These are phyloP conservation scores for Pluvialis apricaria DNA, from an alignment of 2,113 vertebrate genomes.

Conservation along the genomic window DNA sequence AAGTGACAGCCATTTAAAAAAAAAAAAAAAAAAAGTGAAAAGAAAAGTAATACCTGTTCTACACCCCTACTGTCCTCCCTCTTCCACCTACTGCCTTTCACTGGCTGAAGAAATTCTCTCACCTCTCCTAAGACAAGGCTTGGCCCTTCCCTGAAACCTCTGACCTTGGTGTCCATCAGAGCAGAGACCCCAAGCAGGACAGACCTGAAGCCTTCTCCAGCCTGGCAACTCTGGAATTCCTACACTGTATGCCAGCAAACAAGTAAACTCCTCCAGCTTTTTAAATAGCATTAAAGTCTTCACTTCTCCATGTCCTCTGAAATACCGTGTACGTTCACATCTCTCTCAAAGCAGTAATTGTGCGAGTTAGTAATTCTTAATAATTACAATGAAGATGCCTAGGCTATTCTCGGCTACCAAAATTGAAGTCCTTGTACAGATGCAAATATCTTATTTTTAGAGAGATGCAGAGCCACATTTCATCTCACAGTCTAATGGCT, in stretches of 20 bases:
- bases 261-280: neutral
- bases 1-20: neutral
- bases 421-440: slow-evolving; percentile 15
- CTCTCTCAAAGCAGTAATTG: slow-evolving; percentile 37
- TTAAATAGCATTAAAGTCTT: slow-evolving; percentile 8
- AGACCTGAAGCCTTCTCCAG: neutral
- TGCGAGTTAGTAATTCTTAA: slow-evolving; percentile 31
- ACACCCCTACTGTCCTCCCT: neutral
- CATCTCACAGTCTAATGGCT: neutral
- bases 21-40: neutral
- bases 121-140: neutral
- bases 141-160: neutral
- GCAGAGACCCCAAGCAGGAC: neutral
- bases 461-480: slow-evolving; percentile 11
- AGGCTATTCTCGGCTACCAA: neutral
- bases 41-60: neutral
- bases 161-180: neutral
- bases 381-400: slow-evolving; percentile 32
- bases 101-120: neutral
- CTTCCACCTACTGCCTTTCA: neutral
- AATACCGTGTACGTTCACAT: neutral
- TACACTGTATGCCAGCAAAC: neutral
- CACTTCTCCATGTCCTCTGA: neutral
- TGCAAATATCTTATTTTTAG: slow-evolving; percentile 45
- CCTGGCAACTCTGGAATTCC: neutral